phyloP scores from a whole-genome alignment of 1,140 invertebrate species.

The Drosophila seguyi region DNA sequence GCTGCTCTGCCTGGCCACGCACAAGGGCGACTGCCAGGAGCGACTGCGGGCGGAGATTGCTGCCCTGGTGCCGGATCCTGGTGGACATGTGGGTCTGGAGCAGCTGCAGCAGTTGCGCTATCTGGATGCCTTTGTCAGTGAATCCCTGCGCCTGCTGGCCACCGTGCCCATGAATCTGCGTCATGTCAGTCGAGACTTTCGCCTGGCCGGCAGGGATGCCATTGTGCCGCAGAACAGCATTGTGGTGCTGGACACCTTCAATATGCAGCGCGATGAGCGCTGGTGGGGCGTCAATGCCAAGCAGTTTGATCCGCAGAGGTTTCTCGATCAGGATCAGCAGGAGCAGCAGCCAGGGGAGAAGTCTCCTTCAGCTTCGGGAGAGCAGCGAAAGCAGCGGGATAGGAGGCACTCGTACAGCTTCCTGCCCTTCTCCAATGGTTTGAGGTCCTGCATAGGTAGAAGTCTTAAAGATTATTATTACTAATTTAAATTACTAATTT shows the following conservation, averaged over 20 bases:
- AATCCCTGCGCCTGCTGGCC: constrained; percentile 73
- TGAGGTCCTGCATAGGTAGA: constrained; percentile 88
- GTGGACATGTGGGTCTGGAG: constrained; percentile 59
- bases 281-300: constrained; percentile 88
- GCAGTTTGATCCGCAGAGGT: constrained; percentile 91
- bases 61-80: constrained; percentile 41
- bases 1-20: constrained; percentile 71
- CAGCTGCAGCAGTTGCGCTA: constrained; percentile 75
- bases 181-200: constrained; percentile 72
- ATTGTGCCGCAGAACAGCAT: constrained; percentile 76
- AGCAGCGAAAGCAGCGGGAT: constrained; percentile 3
- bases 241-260: constrained; percentile 76
- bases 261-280: constrained; percentile 75
- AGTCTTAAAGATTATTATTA: rapidly evolving
- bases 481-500: no score
- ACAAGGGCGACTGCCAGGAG: constrained; percentile 64
- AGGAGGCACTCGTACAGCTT: constrained; percentile 89
- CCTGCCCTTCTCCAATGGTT: constrained; percentile 91
- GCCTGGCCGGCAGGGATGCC: constrained; percentile 45
- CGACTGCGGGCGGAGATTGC: constrained; percentile 70
- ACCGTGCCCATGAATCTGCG: constrained; percentile 82
- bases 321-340: constrained; percentile 85
- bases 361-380: neutral
- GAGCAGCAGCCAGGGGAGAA: neutral
- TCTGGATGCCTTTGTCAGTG: constrained; percentile 74